These are phyloP conservation scores for Numenius arquata DNA, from an alignment of 2,113 vertebrate species.

Conservation along the genomic window DNA sequence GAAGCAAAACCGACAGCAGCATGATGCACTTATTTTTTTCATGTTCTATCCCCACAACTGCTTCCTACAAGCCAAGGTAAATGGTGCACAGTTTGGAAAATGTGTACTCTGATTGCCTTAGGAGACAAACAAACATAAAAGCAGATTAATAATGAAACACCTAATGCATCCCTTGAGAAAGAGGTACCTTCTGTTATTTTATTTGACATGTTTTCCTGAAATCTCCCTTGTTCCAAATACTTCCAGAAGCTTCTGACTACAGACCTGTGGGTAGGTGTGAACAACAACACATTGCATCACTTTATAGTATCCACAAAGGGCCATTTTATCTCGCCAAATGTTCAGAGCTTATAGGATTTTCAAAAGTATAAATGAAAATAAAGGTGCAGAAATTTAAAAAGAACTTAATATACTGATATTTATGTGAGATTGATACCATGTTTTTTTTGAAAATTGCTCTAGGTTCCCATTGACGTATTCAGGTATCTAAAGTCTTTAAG, in stretches of 20 bases:
- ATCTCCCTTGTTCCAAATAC: slow-evolving; percentile 3
- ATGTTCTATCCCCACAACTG: not conserved
- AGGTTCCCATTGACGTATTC: not conserved
- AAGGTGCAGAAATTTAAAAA: not conserved
- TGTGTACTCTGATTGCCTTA: not conserved
- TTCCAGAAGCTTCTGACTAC: slow-evolving; percentile 32
- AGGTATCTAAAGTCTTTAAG: not conserved
- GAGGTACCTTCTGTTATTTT: not conserved
- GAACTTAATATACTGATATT: not conserved
- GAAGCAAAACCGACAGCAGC: not conserved
- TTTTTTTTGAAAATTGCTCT: not conserved
- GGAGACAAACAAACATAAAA: not conserved
- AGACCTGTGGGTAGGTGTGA: slow-evolving; percentile 7
- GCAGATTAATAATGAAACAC: not conserved
- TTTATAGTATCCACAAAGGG: not conserved
- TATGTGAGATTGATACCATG: not conserved
- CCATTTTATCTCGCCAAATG: not conserved
- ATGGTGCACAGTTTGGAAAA: not conserved
- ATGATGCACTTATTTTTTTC: not conserved
- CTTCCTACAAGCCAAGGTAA: not conserved
- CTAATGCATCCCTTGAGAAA: not conserved
- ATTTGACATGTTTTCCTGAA: not conserved
- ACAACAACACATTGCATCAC: not conserved
- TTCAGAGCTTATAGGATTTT: not conserved
- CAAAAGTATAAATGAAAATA: not conserved